A percentile compares a stretch with the other conserved stretches of the same genome.
These are phyloP conservation scores for Astur gentilis DNA, from an alignment of 2,113 vertebrate genomes.

Conservation along the genomic window DNA sequence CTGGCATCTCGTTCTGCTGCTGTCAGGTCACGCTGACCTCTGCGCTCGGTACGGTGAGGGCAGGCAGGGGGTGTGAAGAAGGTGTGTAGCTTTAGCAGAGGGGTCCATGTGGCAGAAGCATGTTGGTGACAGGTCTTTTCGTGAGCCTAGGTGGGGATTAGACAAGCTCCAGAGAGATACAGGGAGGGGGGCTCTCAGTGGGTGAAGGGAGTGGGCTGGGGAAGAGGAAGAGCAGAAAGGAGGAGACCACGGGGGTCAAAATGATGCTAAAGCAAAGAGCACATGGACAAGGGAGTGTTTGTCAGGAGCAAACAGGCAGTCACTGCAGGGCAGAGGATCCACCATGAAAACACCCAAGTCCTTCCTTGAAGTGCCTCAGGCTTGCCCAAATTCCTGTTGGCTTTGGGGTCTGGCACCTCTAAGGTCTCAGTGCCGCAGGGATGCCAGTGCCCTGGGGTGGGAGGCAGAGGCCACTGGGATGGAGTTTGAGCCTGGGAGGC, in stretches of 20 bases:
- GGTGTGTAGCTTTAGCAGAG: not conserved
- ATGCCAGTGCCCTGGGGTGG: not conserved
- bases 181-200: not conserved
- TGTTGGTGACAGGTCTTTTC: not conserved
- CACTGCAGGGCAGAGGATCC: not conserved
- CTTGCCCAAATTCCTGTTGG: not conserved
- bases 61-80: not conserved
- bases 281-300: not conserved
- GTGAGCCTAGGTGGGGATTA: not conserved
- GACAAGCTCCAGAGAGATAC: not conserved
- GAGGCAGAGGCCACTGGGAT: not conserved
- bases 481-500: not conserved
- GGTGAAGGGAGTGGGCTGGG: not conserved
- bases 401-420: not conserved
- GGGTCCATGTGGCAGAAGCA: not conserved
- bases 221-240: not conserved
- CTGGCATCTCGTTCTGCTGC: not conserved
- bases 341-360: not conserved
- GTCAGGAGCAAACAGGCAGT: not conserved
- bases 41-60: rapidly evolving
- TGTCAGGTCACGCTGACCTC: not conserved
- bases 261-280: not conserved
- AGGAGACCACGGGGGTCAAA: rapidly evolving
- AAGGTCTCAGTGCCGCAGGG: not conserved
- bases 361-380: not conserved